Evolutionary conservation across 2,797 vertebrate species (phyloP).

Genomic region (Tapera naevia): DNA sequence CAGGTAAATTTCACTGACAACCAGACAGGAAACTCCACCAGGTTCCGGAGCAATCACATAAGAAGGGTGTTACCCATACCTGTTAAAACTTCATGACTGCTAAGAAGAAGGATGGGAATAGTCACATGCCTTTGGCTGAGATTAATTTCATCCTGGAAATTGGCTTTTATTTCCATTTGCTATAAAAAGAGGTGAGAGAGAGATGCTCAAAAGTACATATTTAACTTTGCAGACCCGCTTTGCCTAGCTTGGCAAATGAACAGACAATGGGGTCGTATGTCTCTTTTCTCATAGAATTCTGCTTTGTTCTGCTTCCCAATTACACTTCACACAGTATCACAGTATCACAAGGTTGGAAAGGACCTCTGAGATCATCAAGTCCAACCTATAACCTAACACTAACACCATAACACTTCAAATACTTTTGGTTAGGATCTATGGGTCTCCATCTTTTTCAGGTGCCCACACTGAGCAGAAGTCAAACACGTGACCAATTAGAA

Average conservation of each 20-base stretch:
- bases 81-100: not conserved
- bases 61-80: not conserved
- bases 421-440: not conserved
- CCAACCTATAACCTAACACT: too few relatives aligned
- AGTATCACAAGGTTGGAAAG: too few relatives aligned
- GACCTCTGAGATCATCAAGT: too few relatives aligned
- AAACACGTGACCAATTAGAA: not conserved
- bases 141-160: not conserved
- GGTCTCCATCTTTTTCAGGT: not conserved
- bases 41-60: not conserved
- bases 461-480: not conserved
- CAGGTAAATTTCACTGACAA: not conserved
- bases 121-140: not conserved
- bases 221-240: not conserved
- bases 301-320: slow-evolving; percentile 23
- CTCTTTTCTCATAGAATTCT: not conserved
- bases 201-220: not conserved
- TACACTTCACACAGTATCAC: too few relatives aligned
- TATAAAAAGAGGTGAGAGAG: not conserved
- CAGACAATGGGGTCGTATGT: not conserved
- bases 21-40: not conserved
- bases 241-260: not conserved
- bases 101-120: not conserved
- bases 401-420: not conserved
- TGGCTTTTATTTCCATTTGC: not conserved